These are phyloP conservation scores for Samia ricini DNA, from an alignment of 1,140 invertebrate genomes.

Conservation along the genomic window DNA sequence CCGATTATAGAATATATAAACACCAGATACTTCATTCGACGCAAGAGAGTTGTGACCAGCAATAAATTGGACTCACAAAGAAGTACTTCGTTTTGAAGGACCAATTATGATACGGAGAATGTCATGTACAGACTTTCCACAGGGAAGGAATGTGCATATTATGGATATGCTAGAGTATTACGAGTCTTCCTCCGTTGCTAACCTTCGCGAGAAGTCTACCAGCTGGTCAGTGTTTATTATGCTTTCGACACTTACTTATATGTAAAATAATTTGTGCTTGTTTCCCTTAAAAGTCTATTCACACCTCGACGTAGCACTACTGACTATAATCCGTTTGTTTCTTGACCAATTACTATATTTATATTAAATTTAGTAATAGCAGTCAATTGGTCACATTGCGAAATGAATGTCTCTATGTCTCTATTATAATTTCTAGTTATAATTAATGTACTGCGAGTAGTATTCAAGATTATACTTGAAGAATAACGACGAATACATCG, in stretches of 20 bases:
- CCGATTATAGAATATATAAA: background rate
- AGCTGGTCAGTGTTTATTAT: background rate
- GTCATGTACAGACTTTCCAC: too few species aligned
- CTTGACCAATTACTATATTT: background rate
- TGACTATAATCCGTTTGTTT: background rate
- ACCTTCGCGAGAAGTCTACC: background rate
- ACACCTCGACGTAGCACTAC: background rate
- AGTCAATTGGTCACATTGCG: too few species aligned
- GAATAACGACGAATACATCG: too few species aligned
- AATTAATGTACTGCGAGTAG: too few species aligned
- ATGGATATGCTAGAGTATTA: background rate
- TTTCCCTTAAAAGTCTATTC: background rate
- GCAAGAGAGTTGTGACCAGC: background rate
- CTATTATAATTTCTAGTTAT: too few species aligned
- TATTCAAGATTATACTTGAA: too few species aligned
- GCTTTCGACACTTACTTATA: background rate
- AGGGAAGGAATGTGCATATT: too few species aligned
- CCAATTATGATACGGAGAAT: background rate
- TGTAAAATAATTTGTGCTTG: background rate
- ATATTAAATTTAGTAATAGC: too few species aligned
- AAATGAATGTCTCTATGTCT: too few species aligned
- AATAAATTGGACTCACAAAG: background rate
- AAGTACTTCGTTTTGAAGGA: background rate
- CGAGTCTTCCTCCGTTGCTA: background rate
- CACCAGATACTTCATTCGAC: background rate